phyloP scores from a whole-genome alignment of 2,113 vertebrate genomes.

The Daphoenositta chrysoptera region DNA sequence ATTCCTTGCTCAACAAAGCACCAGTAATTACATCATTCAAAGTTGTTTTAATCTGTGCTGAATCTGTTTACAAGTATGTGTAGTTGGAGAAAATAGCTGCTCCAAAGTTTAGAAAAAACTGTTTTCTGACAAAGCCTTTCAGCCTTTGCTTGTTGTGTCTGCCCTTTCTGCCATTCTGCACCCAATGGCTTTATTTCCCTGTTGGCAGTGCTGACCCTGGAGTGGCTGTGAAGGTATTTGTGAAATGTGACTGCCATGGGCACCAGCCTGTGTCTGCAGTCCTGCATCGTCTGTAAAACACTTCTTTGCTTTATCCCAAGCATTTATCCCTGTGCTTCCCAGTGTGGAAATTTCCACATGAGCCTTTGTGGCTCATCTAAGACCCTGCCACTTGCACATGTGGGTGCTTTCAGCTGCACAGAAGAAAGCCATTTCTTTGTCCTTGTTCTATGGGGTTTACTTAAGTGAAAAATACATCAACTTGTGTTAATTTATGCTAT shows the following conservation, averaged over 20 bases:
- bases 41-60: background rate
- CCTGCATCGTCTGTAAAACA: background rate
- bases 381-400: accelerated
- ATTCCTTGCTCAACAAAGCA: background rate
- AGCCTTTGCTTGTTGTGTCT: background rate
- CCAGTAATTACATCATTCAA: background rate
- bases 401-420: background rate
- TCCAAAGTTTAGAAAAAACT: background rate
- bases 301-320: background rate
- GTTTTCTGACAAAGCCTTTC: background rate
- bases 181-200: background rate
- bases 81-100: background rate
- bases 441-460: background rate
- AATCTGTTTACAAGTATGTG: background rate
- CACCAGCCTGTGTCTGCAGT: background rate
- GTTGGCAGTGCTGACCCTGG: accelerated
- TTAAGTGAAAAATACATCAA: background rate
- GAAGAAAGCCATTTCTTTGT: background rate
- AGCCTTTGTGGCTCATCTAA: background rate
- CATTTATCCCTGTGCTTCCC: background rate
- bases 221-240: background rate
- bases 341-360: accelerated
- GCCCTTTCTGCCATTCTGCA: background rate
- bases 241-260: accelerated
- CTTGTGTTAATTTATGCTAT: background rate